phyloP scores from a whole-genome alignment of 2,888 invertebrate species.

The Dicyrtoma fusca region DNA sequence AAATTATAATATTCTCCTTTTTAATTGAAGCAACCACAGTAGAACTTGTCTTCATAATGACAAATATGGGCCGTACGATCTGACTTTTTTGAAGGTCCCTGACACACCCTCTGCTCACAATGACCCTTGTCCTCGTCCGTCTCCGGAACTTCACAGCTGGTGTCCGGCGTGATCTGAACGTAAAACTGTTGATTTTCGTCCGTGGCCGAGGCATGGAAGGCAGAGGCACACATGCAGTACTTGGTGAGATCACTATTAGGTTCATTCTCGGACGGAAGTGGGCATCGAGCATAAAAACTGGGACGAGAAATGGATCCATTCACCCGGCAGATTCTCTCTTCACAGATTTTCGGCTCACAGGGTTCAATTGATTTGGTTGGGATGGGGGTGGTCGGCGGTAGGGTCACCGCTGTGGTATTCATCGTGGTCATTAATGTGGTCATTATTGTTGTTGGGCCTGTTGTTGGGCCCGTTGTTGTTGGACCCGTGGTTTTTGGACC shows the following conservation, averaged over 20 bases:
- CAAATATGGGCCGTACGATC: constrained; percentile 19
- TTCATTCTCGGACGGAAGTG: not conserved
- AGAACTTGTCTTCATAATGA: constrained; percentile 19
- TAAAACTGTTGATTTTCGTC: constrained; percentile 8
- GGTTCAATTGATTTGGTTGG: not conserved
- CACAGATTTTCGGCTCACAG: constrained; percentile 16
- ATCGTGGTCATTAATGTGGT: no score
- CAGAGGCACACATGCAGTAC: constrained; percentile 29
- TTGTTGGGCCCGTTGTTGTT: no score
- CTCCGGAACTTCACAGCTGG: constrained; percentile 12
- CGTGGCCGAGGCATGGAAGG: constrained; percentile 11
- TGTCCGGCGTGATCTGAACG: constrained; percentile 4
- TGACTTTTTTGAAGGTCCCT: not conserved
- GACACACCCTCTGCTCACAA: constrained; percentile 23
- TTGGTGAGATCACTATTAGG: not conserved
- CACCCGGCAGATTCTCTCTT: constrained; percentile 18
- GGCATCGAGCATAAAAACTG: constrained; percentile 27
- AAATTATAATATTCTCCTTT: no score
- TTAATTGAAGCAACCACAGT: constrained; percentile 34
- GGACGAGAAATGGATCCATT: constrained; percentile 29
- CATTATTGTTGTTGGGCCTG: no score
- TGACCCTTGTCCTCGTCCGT: not conserved
- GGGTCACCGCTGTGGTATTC: no score
- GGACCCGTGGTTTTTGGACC: no score
- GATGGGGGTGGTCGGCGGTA: not conserved